phyloP scores from a whole-genome alignment of 2,888 invertebrate species.

The Leptinotarsa peninsularis region DNA sequence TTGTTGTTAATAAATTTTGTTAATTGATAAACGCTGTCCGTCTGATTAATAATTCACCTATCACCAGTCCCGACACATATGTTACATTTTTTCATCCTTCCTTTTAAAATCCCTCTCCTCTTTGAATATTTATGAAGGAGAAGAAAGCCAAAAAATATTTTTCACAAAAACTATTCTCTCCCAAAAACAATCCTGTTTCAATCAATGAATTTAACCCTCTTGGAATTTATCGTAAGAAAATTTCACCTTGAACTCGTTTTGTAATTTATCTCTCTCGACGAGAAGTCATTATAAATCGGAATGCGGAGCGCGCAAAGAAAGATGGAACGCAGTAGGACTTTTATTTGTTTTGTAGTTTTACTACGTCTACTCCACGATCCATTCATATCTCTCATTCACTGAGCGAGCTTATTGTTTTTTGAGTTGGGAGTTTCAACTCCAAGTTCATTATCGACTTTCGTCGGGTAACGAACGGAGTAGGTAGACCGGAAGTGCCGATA shows the following conservation, averaged over 20 bases:
- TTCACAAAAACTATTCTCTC: too few relatives aligned
- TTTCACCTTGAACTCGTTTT: not conserved
- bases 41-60: too few relatives aligned
- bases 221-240: too few relatives aligned
- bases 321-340: conserved; percentile 14
- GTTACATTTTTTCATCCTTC: too few relatives aligned
- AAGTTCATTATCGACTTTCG: conserved; percentile 13
- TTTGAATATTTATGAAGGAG: too few relatives aligned
- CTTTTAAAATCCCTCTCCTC: too few relatives aligned
- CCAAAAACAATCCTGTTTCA: too few relatives aligned
- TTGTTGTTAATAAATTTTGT: too few relatives aligned
- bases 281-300: conserved; percentile 24
- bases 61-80: too few relatives aligned
- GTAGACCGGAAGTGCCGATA: not conserved
- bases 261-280: conserved; percentile 6
- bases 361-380: conserved; percentile 18
- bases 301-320: conserved; percentile 22
- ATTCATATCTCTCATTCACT: conserved; percentile 23
- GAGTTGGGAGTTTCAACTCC: conserved; percentile 7
- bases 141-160: too few relatives aligned
- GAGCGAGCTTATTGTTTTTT: conserved; percentile 15
- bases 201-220: too few relatives aligned
- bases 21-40: too few relatives aligned
- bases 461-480: not conserved
- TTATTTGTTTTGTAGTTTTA: conserved; percentile 23